These are phyloP conservation scores for Melanostigma gelatinosum DNA, from an alignment of 2,113 vertebrate species.

Conservation along the genomic window DNA sequence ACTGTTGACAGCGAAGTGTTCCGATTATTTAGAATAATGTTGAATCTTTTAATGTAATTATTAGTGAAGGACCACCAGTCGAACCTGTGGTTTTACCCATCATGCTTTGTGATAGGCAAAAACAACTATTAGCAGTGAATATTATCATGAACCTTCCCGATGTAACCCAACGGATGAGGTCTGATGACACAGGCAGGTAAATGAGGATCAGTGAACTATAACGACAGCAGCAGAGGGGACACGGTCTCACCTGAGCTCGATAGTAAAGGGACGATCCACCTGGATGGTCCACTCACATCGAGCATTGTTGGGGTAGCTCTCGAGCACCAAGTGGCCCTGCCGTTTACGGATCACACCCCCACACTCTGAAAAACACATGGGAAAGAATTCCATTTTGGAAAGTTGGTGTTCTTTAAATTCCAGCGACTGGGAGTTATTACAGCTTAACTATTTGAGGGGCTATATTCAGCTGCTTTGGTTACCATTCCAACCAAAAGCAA, in stretches of 20 bases:
- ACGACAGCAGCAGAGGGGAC: background rate
- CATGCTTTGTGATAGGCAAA: background rate
- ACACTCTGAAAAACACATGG: constrained; percentile 84
- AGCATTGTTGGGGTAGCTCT: constrained; percentile 95
- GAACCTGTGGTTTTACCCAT: background rate
- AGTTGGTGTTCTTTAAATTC: constrained; percentile 9
- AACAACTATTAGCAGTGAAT: background rate
- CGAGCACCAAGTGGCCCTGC: constrained; percentile 93
- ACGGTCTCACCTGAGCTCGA: constrained; percentile 89
- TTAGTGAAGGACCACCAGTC: background rate
- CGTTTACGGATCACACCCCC: constrained; percentile 89
- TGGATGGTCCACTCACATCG: constrained; percentile 95
- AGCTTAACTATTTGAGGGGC: constrained; percentile 24
- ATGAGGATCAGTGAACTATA: background rate
- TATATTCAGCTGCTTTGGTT: constrained; percentile 12
- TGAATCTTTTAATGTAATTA: background rate
- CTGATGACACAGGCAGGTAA: background rate
- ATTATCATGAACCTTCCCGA: background rate
- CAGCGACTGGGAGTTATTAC: constrained; percentile 29
- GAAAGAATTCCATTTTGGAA: constrained; percentile 21
- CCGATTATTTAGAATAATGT: constrained; percentile 7
- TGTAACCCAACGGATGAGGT: background rate
- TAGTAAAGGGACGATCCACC: constrained; percentile 88
- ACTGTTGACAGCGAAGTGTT: background rate
- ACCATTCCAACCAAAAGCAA: constrained; percentile 31